Percentiles rank a stretch among this genome's conserved stretches.
phyloP scores from a whole-genome alignment of 2,888 invertebrate species.

The Leucophenga montana region DNA sequence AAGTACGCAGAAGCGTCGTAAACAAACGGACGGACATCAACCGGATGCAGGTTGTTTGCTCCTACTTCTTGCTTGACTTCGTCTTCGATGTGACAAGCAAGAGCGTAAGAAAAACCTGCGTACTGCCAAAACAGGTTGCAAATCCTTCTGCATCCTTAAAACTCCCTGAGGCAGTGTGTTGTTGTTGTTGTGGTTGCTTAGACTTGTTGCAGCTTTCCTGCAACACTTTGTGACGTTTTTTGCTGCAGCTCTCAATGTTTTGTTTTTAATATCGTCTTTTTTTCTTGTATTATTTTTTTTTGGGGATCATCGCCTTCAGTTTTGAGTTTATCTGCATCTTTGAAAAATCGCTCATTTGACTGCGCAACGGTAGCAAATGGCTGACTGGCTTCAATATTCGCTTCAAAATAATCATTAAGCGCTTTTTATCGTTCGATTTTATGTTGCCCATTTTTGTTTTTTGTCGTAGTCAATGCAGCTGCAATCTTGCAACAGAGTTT shows the following conservation, averaged over 20 bases:
- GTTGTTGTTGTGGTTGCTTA: conserved; percentile 10
- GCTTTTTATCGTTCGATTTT: no score
- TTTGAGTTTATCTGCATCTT: no score
- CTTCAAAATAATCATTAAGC: no score
- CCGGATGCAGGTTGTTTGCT: conserved; percentile 11
- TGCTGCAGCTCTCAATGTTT: not conserved
- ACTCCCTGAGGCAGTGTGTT: not conserved
- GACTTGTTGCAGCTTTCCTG: conserved; percentile 21
- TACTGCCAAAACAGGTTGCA: not conserved
- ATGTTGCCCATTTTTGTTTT: no score
- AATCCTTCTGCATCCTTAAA: conserved; percentile 7
- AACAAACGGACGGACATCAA: not conserved
- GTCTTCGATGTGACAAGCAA: not conserved
- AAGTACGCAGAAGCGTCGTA: not conserved
- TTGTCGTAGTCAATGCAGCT: no score
- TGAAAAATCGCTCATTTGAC: no score
- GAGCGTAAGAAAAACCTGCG: not conserved
- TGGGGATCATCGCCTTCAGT: conserved; percentile 1
- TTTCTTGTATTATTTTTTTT: conserved; percentile 2
- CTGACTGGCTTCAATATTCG: no score
- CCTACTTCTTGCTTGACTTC: not conserved
- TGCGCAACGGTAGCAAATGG: no score
- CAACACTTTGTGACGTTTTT: conserved; percentile 5
- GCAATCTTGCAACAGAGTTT: no score
- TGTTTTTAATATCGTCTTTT: not conserved